A percentile compares a stretch with the other conserved stretches of the same genome.
Evolutionary conservation across 2,888 invertebrate species (phyloP).

Genomic region (Empis stercorea): DNA sequence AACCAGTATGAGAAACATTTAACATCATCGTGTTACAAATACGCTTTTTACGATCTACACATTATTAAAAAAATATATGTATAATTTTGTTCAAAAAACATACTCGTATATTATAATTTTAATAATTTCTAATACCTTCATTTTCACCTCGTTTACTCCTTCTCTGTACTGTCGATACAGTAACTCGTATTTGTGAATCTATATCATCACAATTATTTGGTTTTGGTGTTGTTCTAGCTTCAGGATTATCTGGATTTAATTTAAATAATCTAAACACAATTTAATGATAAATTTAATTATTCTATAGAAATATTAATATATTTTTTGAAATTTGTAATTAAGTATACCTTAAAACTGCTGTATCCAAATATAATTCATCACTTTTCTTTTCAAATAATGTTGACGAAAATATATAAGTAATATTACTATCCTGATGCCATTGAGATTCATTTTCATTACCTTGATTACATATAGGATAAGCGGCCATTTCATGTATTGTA

Average conservation of each 20-base stretch:
- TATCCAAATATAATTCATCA: slow-evolving; percentile 25
- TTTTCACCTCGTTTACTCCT: slow-evolving; percentile 26
- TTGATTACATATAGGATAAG: slow-evolving; percentile 30
- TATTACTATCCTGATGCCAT: slow-evolving; percentile 29
- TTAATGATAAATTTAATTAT: no score
- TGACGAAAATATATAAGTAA: slow-evolving; percentile 30
- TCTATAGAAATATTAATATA: neutral
- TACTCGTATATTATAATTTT: no score
- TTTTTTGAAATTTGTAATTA: neutral
- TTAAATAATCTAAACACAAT: slow-evolving; percentile 26
- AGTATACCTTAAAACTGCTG: slow-evolving; percentile 24
- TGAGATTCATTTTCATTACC: slow-evolving; percentile 25
- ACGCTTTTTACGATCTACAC: slow-evolving; percentile 30
- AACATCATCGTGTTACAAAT: slow-evolving; percentile 35
- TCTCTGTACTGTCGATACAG: slow-evolving; percentile 30
- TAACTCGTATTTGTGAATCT: slow-evolving; percentile 32
- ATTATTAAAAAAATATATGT: no score
- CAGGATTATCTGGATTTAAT: slow-evolving; percentile 22
- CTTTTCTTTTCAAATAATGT: slow-evolving; percentile 26
- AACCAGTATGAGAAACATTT: slow-evolving; percentile 28
- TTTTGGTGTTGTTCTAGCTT: slow-evolving; percentile 1
- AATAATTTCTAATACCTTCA: neutral
- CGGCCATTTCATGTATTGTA: slow-evolving; percentile 30
- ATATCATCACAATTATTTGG: slow-evolving; percentile 13
- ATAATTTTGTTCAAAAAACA: no score